These are phyloP conservation scores for Perca flavescens DNA, from an alignment of 2,113 vertebrate species.

Conservation along the genomic window DNA sequence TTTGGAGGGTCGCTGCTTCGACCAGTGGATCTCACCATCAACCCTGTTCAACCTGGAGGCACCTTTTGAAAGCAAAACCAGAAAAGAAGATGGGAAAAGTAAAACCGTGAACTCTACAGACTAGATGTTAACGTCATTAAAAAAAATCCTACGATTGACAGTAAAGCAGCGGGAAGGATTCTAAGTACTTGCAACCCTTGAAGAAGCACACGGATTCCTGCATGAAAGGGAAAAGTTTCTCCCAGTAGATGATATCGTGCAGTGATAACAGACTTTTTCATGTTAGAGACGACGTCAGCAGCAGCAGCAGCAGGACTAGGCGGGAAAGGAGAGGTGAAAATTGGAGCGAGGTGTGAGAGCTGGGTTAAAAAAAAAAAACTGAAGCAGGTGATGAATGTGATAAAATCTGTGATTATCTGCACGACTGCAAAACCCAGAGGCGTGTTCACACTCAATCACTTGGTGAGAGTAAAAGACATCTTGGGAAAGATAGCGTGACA, in stretches of 20 bases:
- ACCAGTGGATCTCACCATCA: background rate
- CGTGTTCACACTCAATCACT: background rate
- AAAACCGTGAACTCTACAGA: background rate
- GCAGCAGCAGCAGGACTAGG: background rate
- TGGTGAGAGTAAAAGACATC: background rate
- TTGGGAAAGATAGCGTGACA: too few species aligned
- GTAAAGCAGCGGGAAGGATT: too few species aligned
- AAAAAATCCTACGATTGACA: background rate
- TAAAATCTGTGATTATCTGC: background rate
- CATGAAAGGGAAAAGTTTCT: background rate
- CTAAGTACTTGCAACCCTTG: background rate
- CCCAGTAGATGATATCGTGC: background rate
- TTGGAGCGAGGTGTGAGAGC: slow-evolving; percentile 1
- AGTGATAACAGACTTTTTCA: background rate
- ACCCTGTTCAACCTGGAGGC: background rate
- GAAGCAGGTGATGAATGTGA: background rate
- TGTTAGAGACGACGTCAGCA: slow-evolving; percentile 17
- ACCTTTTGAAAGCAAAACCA: background rate
- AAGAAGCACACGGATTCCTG: background rate
- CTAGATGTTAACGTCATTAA: background rate
- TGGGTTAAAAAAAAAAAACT: slow-evolving; percentile 3
- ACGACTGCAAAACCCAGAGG: background rate
- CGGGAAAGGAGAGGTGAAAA: slow-evolving; percentile 18
- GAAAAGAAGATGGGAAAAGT: background rate
- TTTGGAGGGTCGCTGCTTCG: background rate